Base-by-base conservation (phyloP, 2,797 vertebrate species). In the Aplochiton taeniatus region DNA sequence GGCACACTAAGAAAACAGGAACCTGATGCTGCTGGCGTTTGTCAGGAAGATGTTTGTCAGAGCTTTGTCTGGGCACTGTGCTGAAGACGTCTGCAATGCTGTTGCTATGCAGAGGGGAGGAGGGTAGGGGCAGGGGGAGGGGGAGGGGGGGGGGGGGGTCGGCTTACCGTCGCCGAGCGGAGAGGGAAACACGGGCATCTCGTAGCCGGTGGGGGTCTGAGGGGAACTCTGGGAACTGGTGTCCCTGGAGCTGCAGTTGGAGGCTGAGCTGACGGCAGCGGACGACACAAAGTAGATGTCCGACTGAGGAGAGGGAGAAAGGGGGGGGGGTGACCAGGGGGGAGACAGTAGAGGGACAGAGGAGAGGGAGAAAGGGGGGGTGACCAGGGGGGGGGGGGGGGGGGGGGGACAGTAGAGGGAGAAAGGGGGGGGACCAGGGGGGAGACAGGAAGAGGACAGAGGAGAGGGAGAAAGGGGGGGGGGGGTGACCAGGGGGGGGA, bases 231-330 rank as follows among this genome's bases (percentile, higher is more conserved):
- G 95, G 65, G 94, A 95, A 68, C 91, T 96, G 79, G 93, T 91
- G 78, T 96, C 95, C 86, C 93, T 95, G 11, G 95, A 98, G 73
- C 93, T 97, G 89, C 92, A 92, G 83, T 92, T 93, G 60, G 95
- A 97, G 4, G 94, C 93, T 56, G 91, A 94, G 11, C 87, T 94
- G 81, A 94, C 92, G 0, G 96, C 90, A 8, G 95, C 89, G 6
- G 94, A 90, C 0, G 97, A 96, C 69, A 94, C 92, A 81, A 98
- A 99, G 86, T 97, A 99, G 87, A 99, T 98, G 84, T 99, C 97
- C 1, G 96, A 98, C 96, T 98, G 84, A 87, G 63, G 65, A 83
- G 66, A 83, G 84, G 85, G 68, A 76, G 17, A 63, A 64, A 54
- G 10, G 42, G 59, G 81, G 14, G 18, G 7, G 18, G 16, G 41